A percentile compares a stretch with the other conserved stretches of the same genome.
phyloP scores from a whole-genome alignment of 2,797 vertebrate species.

The Columba guinea region DNA sequence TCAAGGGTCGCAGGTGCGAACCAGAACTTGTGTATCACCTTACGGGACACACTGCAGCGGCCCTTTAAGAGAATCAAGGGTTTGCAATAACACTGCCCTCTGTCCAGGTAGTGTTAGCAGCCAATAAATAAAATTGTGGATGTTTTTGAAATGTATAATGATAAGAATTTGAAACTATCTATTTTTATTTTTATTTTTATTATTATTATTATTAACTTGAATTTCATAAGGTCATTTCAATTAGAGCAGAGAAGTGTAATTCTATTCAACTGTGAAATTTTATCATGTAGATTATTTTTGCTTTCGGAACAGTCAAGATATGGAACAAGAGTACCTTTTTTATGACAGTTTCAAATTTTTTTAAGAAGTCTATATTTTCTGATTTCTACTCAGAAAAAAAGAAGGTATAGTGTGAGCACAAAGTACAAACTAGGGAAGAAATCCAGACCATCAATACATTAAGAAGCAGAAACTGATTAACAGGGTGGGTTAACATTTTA shows the following conservation, averaged over 20 bases:
- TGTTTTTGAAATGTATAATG: slow-evolving; percentile 81
- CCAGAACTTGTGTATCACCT: slow-evolving; percentile 99
- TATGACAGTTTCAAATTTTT: not conserved
- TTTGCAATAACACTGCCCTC: slow-evolving; percentile 99
- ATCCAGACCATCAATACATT: not conserved
- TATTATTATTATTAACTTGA: not conserved
- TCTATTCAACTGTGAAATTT: slow-evolving; percentile 37
- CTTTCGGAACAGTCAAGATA: slow-evolving; percentile 48
- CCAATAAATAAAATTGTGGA: slow-evolving; percentile 86
- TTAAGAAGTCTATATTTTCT: not conserved
- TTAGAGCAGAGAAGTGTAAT: slow-evolving; percentile 46
- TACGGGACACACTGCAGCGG: slow-evolving; percentile 99
- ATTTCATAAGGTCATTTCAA: slow-evolving; percentile 7
- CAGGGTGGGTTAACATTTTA: not conserved
- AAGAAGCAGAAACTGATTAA: not conserved
- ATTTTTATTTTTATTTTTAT: not conserved
- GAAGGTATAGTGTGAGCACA: not conserved
- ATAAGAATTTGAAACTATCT: slow-evolving; percentile 68
- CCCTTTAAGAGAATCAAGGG: slow-evolving; percentile 99
- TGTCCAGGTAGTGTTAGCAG: slow-evolving; percentile 99
- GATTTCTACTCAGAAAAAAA: not conserved
- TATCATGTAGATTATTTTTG: slow-evolving; percentile 18
- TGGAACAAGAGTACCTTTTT: not conserved
- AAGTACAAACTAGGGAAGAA: not conserved
- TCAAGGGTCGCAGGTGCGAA: slow-evolving; percentile 99